phyloP scores from a whole-genome alignment of 1,140 invertebrate genomes.

The Nixonia krombeini region DNA sequence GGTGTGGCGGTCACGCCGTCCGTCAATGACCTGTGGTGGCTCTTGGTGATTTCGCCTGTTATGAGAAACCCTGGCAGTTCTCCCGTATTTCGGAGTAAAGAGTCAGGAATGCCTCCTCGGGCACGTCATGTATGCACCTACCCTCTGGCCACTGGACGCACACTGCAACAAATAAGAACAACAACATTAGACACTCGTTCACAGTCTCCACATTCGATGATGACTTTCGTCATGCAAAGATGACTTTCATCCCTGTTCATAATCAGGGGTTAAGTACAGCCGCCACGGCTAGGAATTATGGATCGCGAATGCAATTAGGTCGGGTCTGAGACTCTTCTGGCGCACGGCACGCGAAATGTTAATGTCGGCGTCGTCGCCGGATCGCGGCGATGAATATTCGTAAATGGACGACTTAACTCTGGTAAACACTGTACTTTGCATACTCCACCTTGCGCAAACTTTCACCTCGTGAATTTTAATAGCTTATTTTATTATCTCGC shows the following conservation, averaged over 20 bases:
- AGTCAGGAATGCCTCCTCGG: constrained; percentile 66
- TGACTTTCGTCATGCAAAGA: too few relatives aligned
- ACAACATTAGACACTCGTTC: background rate
- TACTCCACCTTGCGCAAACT: background rate
- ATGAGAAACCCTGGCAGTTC: constrained; percentile 66
- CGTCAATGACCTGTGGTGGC: constrained; percentile 45
- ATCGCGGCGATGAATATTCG: background rate
- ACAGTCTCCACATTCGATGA: background rate
- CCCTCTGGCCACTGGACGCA: constrained; percentile 91
- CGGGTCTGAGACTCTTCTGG: too few relatives aligned
- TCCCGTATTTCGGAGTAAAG: constrained; percentile 67
- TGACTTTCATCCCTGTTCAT: too few relatives aligned
- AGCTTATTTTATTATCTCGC: too few relatives aligned
- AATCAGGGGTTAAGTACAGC: too few relatives aligned
- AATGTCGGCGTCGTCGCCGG: background rate
- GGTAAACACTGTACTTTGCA: background rate
- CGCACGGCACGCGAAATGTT: background rate
- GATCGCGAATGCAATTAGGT: too few relatives aligned
- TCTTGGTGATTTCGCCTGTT: constrained; percentile 58
- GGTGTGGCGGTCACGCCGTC: constrained; percentile 27
- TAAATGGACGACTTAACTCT: background rate
- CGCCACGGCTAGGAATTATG: too few relatives aligned
- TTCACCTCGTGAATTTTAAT: too few relatives aligned
- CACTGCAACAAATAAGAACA: constrained; percentile 77
- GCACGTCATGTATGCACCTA: constrained; percentile 74